Conservation (phyloP, 2,797 vertebrate species). For the Hydrophis major region DNA sequence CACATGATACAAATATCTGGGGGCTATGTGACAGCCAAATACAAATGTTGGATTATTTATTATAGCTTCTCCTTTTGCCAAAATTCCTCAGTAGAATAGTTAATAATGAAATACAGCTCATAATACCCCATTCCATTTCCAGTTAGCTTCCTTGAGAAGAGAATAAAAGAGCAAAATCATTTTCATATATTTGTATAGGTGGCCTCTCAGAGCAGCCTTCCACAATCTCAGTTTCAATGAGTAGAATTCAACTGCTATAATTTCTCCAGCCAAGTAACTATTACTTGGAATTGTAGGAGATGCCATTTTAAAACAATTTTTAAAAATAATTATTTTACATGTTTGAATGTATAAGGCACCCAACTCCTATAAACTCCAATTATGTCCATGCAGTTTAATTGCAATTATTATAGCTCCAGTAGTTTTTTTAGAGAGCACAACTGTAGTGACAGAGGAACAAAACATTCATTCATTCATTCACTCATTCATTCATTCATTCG, state of each 20-base stretch:
- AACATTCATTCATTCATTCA: too few relatives aligned
- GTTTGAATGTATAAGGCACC: background rate
- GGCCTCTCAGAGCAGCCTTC: background rate
- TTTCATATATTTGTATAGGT: background rate
- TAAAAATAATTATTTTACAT: background rate
- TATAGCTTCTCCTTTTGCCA: background rate
- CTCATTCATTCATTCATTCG: too few relatives aligned
- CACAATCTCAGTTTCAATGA: background rate
- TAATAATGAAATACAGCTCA: background rate
- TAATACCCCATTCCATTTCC: background rate
- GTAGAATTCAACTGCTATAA: background rate
- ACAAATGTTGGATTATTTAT: background rate
- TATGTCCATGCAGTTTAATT: background rate
- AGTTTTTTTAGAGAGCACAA: background rate
- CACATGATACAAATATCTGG: background rate
- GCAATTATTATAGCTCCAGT: background rate
- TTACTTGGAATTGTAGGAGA: background rate
- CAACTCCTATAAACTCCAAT: background rate
- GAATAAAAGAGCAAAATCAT: background rate
- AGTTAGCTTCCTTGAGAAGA: background rate
- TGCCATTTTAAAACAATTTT: background rate
- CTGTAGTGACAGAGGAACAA: conserved; percentile 3
- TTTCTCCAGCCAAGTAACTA: background rate
- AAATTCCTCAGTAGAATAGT: background rate
- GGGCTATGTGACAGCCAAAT: background rate